Conservation (phyloP, 2,888 invertebrate species). For the Hermaeophaga mercurialis region DNA sequence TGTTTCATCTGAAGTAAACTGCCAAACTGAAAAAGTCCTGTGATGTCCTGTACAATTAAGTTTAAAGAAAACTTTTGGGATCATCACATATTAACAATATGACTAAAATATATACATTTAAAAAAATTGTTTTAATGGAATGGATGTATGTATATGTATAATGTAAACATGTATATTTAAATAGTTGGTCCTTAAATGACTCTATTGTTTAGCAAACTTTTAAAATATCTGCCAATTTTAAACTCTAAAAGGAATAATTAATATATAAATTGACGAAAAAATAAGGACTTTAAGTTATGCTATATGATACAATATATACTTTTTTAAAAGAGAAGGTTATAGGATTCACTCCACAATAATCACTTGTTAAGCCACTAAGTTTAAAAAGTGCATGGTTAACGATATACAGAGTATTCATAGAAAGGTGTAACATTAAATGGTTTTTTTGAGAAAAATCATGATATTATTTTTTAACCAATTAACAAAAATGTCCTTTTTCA, state of each 20-base stretch:
- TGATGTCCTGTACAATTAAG: no score
- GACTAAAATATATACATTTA: conserved; percentile 23
- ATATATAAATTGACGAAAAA: conserved; percentile 50
- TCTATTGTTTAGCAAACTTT: conserved; percentile 46
- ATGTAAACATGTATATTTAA: conserved; percentile 26
- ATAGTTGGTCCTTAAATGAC: conserved; percentile 50
- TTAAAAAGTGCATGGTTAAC: conserved; percentile 32
- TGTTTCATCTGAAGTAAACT: no score
- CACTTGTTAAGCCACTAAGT: conserved; percentile 49
- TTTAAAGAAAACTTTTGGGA: conserved; percentile 2
- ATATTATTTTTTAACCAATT: no score
- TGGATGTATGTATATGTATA: conserved; percentile 22
- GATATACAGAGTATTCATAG: no score
- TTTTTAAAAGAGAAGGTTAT: conserved; percentile 40
- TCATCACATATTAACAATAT: neutral
- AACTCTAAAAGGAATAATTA: conserved; percentile 42
- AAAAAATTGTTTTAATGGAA: conserved; percentile 19
- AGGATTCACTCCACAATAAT: conserved; percentile 38
- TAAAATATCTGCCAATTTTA: conserved; percentile 40
- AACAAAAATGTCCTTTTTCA: no score
- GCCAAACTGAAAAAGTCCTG: no score
- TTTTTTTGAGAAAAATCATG: no score
- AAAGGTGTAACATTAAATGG: no score
- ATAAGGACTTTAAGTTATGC: conserved; percentile 45
- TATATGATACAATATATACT: conserved; percentile 46